Percentiles rank a stretch among this genome's conserved stretches.
Evolutionary conservation across 2,797 vertebrate species (phyloP).

Genomic region (Peromyscus nudipes): DNA sequence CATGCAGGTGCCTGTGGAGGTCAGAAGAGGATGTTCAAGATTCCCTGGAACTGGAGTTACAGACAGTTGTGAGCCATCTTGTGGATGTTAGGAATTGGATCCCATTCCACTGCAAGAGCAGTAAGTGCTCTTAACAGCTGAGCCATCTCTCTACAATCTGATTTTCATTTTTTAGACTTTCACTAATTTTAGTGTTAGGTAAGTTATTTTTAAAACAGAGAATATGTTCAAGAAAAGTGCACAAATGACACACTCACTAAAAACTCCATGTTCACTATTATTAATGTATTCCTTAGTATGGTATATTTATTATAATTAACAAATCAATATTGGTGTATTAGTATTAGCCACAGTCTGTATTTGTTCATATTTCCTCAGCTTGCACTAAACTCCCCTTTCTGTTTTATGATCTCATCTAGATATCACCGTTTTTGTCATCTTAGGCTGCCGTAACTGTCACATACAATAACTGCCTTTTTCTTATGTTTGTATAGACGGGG

Average conservation of each 20-base stretch:
- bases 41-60: neutral
- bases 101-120: neutral
- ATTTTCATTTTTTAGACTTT: neutral
- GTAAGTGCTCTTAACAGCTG: neutral
- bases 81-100: neutral
- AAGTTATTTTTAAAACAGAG: neutral
- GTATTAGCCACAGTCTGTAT: neutral
- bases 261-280: neutral
- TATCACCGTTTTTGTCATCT: neutral
- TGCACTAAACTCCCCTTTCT: neutral
- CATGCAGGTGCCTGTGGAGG: neutral
- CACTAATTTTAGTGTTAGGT: slow-evolving; percentile 3
- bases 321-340: neutral
- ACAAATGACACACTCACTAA: neutral
- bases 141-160: neutral
- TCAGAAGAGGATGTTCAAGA: neutral
- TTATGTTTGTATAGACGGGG: neutral
- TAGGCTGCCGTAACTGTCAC: neutral
- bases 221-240: neutral
- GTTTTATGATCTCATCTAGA: neutral
- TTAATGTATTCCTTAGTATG: neutral
- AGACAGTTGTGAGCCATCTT: neutral
- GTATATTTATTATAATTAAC: neutral
- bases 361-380: neutral
- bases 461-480: neutral